Conservation (phyloP, 2,113 vertebrate genomes). For the Clarias macrocephalus region DNA sequence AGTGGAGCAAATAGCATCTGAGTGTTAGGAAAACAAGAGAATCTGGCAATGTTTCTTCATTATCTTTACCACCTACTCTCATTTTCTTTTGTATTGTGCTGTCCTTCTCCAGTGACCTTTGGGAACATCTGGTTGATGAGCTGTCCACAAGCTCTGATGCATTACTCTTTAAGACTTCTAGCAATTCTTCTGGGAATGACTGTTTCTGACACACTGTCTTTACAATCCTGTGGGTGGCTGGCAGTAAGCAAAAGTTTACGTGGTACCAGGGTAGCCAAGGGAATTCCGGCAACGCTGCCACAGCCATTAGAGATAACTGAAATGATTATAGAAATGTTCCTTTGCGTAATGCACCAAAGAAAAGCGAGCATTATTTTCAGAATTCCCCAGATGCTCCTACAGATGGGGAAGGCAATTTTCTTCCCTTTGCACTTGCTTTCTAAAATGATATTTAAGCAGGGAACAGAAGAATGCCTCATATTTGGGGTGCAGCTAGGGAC, state of each 20-base stretch:
- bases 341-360: conserved; percentile 16
- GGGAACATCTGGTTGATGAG: conserved; percentile 17
- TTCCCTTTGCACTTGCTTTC: conserved; percentile 1
- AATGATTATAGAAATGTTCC: conserved; percentile 48
- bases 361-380: not conserved
- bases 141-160: conserved; percentile 28
- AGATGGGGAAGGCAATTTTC: conserved; percentile 28
- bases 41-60: not conserved
- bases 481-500: conserved; percentile 25
- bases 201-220: conserved; percentile 40
- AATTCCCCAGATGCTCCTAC: conserved; percentile 16
- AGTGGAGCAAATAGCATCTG: not conserved
- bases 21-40: not conserved
- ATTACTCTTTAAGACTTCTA: conserved; percentile 19
- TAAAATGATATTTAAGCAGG: conserved; percentile 32
- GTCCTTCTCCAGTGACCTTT: not conserved
- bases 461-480: not conserved
- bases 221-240: conserved; percentile 27
- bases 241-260: conserved; percentile 28
- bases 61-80: not conserved
- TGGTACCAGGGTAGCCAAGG: conserved; percentile 43
- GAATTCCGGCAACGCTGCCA: conserved; percentile 27
- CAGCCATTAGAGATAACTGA: conserved; percentile 34
- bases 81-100: conserved; percentile 15
- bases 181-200: conserved; percentile 10